A percentile compares a stretch with the other conserved stretches of the same genome.
phyloP scores from a whole-genome alignment of 2,113 vertebrate genomes.

The Malurus melanocephalus region DNA sequence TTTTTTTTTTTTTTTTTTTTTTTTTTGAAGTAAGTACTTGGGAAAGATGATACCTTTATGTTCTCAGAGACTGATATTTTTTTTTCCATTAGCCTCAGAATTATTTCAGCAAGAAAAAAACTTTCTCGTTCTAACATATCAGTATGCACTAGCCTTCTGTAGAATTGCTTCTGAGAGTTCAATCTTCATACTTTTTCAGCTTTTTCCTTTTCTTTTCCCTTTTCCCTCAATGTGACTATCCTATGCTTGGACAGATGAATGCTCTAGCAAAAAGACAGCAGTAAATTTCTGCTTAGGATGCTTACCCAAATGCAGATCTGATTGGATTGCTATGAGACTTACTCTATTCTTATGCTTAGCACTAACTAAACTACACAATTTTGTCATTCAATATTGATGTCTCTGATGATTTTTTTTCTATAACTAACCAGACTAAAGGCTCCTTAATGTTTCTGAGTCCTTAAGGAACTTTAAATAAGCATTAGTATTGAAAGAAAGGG shows the following conservation, averaged over 20 bases:
- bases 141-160: background rate
- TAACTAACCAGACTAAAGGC: background rate
- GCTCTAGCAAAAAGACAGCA: background rate
- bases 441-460: background rate
- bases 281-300: background rate
- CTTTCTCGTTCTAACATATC: background rate
- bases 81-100: background rate
- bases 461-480: background rate
- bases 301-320: background rate
- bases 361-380: background rate
- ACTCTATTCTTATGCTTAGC: background rate
- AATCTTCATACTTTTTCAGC: background rate
- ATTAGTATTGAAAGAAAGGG: background rate
- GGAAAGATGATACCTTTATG: background rate
- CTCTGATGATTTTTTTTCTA: background rate
- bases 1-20: too few relatives aligned
- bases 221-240: rapidly evolving
- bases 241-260: background rate
- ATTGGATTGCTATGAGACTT: background rate
- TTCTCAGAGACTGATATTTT: background rate
- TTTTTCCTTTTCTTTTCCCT: background rate
- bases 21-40: background rate
- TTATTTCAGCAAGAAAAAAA: background rate
- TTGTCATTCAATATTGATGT: background rate
- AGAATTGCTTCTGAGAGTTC: background rate